phyloP scores from a whole-genome alignment of 2,888 invertebrate genomes.

The Sinotaia quadrata region DNA sequence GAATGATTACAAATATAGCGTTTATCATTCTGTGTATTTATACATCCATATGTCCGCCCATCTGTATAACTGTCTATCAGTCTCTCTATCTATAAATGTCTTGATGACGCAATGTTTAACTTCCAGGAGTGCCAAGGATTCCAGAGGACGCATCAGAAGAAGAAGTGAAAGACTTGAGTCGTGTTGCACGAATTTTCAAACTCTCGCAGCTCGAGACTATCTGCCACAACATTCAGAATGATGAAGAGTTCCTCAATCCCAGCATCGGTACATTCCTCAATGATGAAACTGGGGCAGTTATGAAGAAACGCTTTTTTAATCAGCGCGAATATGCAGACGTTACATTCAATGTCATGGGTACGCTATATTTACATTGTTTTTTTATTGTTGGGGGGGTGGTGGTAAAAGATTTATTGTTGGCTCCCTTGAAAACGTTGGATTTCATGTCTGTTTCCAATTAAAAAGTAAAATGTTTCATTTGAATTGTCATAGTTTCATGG shows the following conservation, averaged over 20 bases:
- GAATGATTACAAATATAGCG: background rate
- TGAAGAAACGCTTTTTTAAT: slow-evolving; percentile 64
- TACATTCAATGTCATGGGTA: slow-evolving; percentile 63
- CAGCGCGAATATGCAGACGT: slow-evolving; percentile 57
- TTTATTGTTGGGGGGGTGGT: background rate
- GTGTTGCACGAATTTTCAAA: slow-evolving; percentile 56
- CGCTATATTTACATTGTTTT: background rate
- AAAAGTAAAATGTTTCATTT: no score
- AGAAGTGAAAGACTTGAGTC: slow-evolving; percentile 48
- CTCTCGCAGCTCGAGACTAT: slow-evolving; percentile 60
- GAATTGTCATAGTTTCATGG: no score
- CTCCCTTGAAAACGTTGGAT: background rate
- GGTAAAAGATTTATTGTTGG: background rate
- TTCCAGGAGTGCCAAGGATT: slow-evolving; percentile 59
- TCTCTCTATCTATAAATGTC: no score
- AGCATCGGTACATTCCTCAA: slow-evolving; percentile 68
- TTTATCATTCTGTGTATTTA: background rate
- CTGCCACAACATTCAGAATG: slow-evolving; percentile 58
- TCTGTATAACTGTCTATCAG: no score
- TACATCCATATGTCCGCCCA: background rate
- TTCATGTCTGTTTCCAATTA: no score
- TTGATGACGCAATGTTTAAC: background rate
- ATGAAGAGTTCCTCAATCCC: slow-evolving; percentile 67
- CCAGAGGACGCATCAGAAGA: slow-evolving; percentile 45
- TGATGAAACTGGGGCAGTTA: slow-evolving; percentile 58